Conservation (phyloP, 1,140 invertebrate species). For the Lanistes nyassanus region DNA sequence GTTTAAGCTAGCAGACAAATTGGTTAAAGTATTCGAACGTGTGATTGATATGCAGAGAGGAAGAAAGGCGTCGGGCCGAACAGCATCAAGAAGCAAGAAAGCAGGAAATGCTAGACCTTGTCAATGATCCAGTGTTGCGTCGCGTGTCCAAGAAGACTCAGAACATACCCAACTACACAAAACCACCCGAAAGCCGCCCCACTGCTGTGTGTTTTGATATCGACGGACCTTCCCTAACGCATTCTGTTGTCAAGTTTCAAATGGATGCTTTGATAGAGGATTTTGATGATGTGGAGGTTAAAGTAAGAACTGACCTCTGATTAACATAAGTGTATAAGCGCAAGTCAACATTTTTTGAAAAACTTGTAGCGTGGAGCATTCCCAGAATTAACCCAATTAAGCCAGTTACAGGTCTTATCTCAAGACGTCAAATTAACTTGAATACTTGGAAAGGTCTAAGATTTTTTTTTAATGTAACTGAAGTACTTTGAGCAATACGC, state of each 20-base stretch:
- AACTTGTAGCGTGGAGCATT: too few species aligned
- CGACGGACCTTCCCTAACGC: conserved; percentile 24
- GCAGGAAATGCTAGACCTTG: conserved; percentile 10
- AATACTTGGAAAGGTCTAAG: too few species aligned
- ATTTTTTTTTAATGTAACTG: too few species aligned
- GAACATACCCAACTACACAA: conserved; percentile 7
- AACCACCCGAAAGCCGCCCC: conserved; percentile 31
- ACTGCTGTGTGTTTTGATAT: conserved; percentile 35
- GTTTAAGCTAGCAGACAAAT: too few species aligned
- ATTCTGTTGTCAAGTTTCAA: conserved; percentile 29
- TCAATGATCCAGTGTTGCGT: conserved; percentile 15
- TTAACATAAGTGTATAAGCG: too few species aligned
- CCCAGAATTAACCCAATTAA: too few species aligned
- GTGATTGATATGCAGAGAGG: conserved; percentile 9
- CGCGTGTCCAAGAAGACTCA: conserved; percentile 18
- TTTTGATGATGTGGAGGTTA: conserved; percentile 24
- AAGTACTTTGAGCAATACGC: too few species aligned
- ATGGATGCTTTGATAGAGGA: conserved; percentile 21
- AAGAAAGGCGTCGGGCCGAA: conserved; percentile 14
- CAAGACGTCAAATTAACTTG: too few species aligned
- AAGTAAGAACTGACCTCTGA: conserved; percentile 2
- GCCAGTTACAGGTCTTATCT: too few species aligned
- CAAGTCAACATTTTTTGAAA: too few species aligned
- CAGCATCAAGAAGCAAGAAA: not conserved
- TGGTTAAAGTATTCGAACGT: too few species aligned